A percentile compares a stretch with the other conserved stretches of the same genome.
phyloP scores from a whole-genome alignment of 2,113 vertebrate species.

The Planiliza haematocheilus region DNA sequence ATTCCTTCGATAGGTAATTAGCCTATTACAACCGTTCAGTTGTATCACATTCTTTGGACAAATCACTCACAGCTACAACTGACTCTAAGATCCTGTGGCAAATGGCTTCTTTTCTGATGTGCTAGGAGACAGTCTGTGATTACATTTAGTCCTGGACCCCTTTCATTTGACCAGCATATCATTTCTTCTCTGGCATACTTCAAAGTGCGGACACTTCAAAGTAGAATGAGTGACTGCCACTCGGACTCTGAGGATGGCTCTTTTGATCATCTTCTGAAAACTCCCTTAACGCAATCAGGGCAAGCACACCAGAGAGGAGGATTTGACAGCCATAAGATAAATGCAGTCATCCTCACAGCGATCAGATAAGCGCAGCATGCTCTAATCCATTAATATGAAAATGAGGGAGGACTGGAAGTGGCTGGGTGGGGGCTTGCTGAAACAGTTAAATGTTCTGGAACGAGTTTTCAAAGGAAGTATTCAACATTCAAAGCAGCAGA shows the following conservation, averaged over 20 bases:
- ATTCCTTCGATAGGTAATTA: slow-evolving; percentile 72
- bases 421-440: slow-evolving; percentile 53
- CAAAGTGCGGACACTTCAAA: slow-evolving; percentile 79
- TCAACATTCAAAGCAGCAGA: slow-evolving; percentile 52
- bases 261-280: slow-evolving; percentile 82
- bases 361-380: slow-evolving; percentile 80
- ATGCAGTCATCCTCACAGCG: slow-evolving; percentile 76
- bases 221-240: slow-evolving; percentile 75
- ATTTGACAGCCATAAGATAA: slow-evolving; percentile 81
- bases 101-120: slow-evolving; percentile 74
- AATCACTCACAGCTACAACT: slow-evolving; percentile 59
- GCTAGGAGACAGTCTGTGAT: slow-evolving; percentile 72
- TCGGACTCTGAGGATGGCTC: slow-evolving; percentile 75
- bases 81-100: slow-evolving; percentile 62
- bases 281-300: slow-evolving; percentile 72
- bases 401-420: slow-evolving; percentile 64
- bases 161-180: slow-evolving; percentile 80
- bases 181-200: slow-evolving; percentile 75
- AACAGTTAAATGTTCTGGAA: slow-evolving; percentile 64
- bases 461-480: slow-evolving; percentile 53
- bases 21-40: slow-evolving; percentile 72
- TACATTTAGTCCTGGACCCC: slow-evolving; percentile 67
- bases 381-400: slow-evolving; percentile 81
- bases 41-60: slow-evolving; percentile 63
- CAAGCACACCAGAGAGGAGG: slow-evolving; percentile 67